Evolutionary conservation across 2,888 invertebrate species (phyloP), one percentile per base, ranked within the genome.

Genomic region (Scaptomyza caliginosa): DNA sequence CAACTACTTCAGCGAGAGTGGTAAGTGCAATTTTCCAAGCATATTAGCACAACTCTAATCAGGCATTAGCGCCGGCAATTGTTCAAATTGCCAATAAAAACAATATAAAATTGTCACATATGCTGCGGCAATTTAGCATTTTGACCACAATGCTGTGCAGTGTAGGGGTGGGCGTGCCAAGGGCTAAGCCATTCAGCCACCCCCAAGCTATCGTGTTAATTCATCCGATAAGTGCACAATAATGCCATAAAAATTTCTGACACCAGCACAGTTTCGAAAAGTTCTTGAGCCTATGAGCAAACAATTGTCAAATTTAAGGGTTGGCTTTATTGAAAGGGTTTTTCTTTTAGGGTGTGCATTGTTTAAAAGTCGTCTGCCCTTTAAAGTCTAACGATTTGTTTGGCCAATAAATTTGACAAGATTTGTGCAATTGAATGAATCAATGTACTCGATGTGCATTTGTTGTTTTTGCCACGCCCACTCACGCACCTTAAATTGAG

Each of bases 171-270:
- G 58, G 51, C 32, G 56, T 72, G 40, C 30, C 60, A 30, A 26
- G 11, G 30, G 13, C 23, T 13, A 16, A 50, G 32, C 28, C 52
- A 54, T n/a, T n/a, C n/a, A 50, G 32, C 28, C 55, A 59, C 80
- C 65, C 52, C 55, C 49, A n/a, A n/a, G 28, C 13, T 23, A 54
- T 58, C 75, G 85, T 86, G 88, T 81, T 88, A 89, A 89, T 90
- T 88, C 89, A 89, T 78, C 81, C 88, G 89, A 86, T 90, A 90
- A 90, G 86, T 89, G 88, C 77, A 81, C 89, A 90, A 84, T 89
- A 89, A 89, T 88, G 67, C 59, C 74, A 68, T 75, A 65, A 56
- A 74, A 75, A 87, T 79, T 80, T 73, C 71, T 74, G 67, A 65
- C 59, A 48, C 65, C 49, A 34, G 50, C 57, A 8, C 67, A 68